phyloP scores from a whole-genome alignment of 2,113 vertebrate species.

The Pelobates fuscus region DNA sequence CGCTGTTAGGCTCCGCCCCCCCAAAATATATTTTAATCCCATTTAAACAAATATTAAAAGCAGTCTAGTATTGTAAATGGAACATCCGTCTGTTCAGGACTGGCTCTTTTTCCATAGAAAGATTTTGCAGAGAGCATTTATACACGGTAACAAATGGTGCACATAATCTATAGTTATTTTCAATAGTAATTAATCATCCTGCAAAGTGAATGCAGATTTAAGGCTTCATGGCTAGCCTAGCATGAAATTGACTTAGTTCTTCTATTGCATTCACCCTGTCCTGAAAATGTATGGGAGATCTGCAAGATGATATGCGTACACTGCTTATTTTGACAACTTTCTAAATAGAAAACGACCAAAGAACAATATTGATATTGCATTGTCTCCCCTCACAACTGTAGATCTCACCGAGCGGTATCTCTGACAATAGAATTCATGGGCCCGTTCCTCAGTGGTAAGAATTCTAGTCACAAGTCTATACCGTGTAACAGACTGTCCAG shows the following conservation, averaged over 20 bases:
- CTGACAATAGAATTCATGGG: not conserved
- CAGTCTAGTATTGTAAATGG: too few species aligned
- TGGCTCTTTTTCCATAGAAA: not conserved
- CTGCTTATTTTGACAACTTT: constrained; percentile 26
- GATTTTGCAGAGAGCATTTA: constrained; percentile 32
- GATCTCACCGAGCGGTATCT: constrained; percentile 15
- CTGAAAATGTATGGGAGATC: constrained; percentile 49
- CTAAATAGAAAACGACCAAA: constrained; percentile 27
- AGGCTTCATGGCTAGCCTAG: constrained; percentile 55
- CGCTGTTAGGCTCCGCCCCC: too few species aligned
- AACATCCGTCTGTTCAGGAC: too few species aligned
- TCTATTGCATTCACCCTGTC: constrained; percentile 55
- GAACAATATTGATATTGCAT: constrained; percentile 19
- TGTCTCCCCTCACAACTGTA: constrained; percentile 5
- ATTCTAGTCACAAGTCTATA: constrained; percentile 5
- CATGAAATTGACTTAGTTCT: constrained; percentile 62
- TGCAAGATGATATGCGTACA: constrained; percentile 28
- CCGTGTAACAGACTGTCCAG: not conserved
- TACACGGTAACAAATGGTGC: constrained; percentile 39
- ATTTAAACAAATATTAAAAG: too few species aligned
- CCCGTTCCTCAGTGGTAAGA: not conserved
- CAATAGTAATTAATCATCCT: constrained; percentile 44
- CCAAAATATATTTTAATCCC: too few species aligned
- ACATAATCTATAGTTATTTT: constrained; percentile 27
- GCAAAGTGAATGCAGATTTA: constrained; percentile 53